These are phyloP conservation scores for Desoria tigrina DNA, from an alignment of 2,888 invertebrate genomes.

Conservation along the genomic window DNA sequence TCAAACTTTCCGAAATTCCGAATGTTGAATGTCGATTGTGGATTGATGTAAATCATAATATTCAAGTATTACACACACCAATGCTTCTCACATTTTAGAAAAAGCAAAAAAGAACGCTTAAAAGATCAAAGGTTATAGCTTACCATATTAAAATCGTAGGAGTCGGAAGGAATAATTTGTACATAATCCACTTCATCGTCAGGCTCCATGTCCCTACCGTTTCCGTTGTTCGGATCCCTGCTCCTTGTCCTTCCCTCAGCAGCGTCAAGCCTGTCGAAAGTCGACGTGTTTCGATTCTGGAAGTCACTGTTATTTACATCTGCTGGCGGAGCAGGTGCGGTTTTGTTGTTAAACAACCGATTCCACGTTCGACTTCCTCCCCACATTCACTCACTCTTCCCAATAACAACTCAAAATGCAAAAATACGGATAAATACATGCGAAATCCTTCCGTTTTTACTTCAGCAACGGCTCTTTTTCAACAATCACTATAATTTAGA, in stretches of 20 bases:
- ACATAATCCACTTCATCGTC: constrained; percentile 49
- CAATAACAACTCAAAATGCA: background rate
- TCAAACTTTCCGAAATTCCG: too few relatives aligned
- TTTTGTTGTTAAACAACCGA: constrained; percentile 51
- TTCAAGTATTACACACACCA: too few relatives aligned
- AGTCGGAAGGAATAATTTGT: constrained; percentile 48
- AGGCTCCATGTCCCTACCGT: constrained; percentile 37
- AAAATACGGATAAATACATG: too few relatives aligned
- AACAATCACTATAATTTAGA: too few relatives aligned
- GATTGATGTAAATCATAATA: too few relatives aligned
- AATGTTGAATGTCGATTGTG: too few relatives aligned
- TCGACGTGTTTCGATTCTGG: constrained; percentile 7
- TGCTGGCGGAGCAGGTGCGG: constrained; percentile 43
- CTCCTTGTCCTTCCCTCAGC: too few relatives aligned
- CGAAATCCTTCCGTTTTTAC: too few relatives aligned
- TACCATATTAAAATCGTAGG: constrained; percentile 47
- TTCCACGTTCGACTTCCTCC: constrained; percentile 47
- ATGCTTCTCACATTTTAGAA: too few relatives aligned
- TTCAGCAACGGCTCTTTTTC: too few relatives aligned
- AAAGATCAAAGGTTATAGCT: too few relatives aligned
- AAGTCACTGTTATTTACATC: constrained; percentile 31
- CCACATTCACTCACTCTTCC: constrained; percentile 39
- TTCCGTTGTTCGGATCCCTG: constrained; percentile 3
- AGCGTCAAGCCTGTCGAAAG: background rate
- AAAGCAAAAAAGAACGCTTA: too few relatives aligned